phyloP scores from a whole-genome alignment of 2,888 invertebrate species.

The Callyntrura sp. region DNA sequence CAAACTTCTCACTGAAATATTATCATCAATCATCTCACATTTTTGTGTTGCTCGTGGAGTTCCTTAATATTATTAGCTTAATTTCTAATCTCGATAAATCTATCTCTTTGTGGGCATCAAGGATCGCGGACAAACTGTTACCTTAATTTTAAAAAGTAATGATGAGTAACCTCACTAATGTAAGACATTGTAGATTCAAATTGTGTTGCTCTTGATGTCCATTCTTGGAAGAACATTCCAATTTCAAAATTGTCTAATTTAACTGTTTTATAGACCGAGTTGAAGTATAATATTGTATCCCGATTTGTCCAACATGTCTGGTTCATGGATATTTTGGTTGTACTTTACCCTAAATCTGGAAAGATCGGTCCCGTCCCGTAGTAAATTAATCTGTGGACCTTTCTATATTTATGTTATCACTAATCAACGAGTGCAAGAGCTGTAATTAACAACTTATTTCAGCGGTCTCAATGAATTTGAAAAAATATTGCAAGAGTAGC shows the following conservation, averaged over 20 bases:
- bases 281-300: background rate
- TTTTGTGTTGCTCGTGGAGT: constrained; percentile 26
- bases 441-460: background rate
- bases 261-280: constrained; percentile 2
- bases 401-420: background rate
- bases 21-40: constrained; percentile 27
- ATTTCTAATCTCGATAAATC: background rate
- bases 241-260: background rate
- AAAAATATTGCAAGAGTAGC: constrained; percentile 38
- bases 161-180: background rate
- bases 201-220: constrained; percentile 1
- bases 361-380: too few relatives aligned
- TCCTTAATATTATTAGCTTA: constrained; percentile 16
- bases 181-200: background rate
- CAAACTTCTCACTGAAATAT: constrained; percentile 58
- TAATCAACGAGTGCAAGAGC: background rate
- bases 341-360: background rate
- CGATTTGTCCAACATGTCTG: background rate
- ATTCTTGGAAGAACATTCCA: constrained; percentile 39
- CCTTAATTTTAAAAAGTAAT: background rate
- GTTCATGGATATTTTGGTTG: background rate
- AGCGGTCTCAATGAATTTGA: constrained; percentile 21
- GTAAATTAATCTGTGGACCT: background rate
- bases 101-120: background rate
- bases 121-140: constrained; percentile 26